Evolutionary conservation across 92 coral and sea anemone species (phyloP), one percentile per base, ranked within the genome.

Genomic region (Zoanthus sociatus): DNA sequence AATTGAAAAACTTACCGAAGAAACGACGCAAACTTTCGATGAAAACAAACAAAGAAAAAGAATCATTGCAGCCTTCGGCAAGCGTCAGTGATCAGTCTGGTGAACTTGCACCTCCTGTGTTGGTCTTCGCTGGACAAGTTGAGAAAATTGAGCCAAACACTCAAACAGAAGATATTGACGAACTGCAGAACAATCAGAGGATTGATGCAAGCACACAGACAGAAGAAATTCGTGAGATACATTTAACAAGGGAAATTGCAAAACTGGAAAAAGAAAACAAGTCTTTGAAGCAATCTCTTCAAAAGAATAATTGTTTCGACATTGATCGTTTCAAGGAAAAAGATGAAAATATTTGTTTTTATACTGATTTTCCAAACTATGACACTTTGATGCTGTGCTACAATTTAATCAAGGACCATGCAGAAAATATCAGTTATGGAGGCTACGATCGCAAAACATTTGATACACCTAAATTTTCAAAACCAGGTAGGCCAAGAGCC

Each of bases 51-150:
- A 68, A 68, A 68, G 73, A 17, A 20, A 68, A 68, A 1, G 45
- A 68, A 68, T 20, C 73, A 68, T 68, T 15, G 73, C 45, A 68
- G 33, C 71, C 71, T 66, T 66, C 71, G 42, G 73, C 73, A 68
- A 68, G 17, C n/a, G 17, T 1, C 66, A 58, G 66, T 56, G n/a
- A 56, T 56, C 63, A 56, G 63, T 15, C 63, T 56, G 63, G 63
- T 56, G 63, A 56, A 56, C 63, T 56, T 56, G 8, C 63, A 56
- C 13, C 63, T 56, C 15, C 4, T 56, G 63, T 56, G 63, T 56
- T 1, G 63, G 63, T 56, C 15, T 11, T 56, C 63, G 14, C 63
- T 10, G 11, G 63, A 56, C 13, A 56, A 56, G 63, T 56, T 56
- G 63, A 56, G 63, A 56, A 56, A 56, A 56, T 7, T 8, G 63